Conservation (phyloP, 2,888 invertebrate genomes). For the Drosophila aldrichi region DNA sequence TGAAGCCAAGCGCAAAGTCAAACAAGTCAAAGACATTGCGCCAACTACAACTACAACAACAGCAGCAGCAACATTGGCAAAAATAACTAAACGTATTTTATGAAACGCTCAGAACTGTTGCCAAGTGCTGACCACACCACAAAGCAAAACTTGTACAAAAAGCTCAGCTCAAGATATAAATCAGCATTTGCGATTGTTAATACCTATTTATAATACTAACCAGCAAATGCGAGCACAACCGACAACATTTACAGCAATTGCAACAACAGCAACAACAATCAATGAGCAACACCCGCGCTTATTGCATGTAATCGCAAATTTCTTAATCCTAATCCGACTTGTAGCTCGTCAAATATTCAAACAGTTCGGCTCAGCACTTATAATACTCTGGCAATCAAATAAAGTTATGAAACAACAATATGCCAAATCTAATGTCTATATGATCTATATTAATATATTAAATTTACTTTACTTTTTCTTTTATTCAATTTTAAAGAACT, state of each 20-base stretch:
- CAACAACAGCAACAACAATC: constrained; percentile 25
- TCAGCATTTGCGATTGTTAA: constrained; percentile 60
- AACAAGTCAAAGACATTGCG: constrained; percentile 75
- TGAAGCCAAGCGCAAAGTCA: constrained; percentile 73
- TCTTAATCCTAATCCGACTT: constrained; percentile 55
- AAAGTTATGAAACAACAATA: background rate
- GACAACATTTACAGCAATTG: constrained; percentile 16
- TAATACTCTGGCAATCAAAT: constrained; percentile 23
- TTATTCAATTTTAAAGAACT: too few relatives aligned
- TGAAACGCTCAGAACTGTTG: constrained; percentile 44
- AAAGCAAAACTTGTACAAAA: constrained; percentile 23
- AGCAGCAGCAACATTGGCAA: constrained; percentile 9
- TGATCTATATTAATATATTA: too few relatives aligned
- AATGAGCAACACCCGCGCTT: constrained; percentile 47
- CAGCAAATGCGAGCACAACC: constrained; percentile 36
- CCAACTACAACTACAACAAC: constrained; percentile 26
- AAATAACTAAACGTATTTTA: constrained; percentile 33
- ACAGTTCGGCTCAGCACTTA: constrained; percentile 18
- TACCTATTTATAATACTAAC: constrained; percentile 50
- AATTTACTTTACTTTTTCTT: too few relatives aligned
- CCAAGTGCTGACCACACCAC: constrained; percentile 54
- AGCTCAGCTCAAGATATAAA: constrained; percentile 64
- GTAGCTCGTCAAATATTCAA: constrained; percentile 36
- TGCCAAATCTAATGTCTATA: too few relatives aligned
- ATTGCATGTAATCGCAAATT: constrained; percentile 50